Evolutionary conservation across 2,888 invertebrate genomes (phyloP).

Genomic region (Hermaeophaga mercurialis): DNA sequence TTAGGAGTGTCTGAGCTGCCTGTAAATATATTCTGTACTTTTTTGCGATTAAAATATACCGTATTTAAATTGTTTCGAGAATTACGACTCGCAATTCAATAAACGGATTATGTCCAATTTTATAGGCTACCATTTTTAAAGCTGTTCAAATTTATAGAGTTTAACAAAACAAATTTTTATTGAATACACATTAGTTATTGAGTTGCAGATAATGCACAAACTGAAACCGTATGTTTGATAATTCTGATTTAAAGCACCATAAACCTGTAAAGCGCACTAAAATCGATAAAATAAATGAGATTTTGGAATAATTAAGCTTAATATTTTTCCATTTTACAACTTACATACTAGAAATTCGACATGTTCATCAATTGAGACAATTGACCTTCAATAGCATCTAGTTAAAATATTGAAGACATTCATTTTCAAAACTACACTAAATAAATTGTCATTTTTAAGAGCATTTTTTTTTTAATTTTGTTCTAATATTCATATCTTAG

Average conservation of each 20-base stretch:
- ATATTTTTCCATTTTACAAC: no score
- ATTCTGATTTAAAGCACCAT: constrained; percentile 35
- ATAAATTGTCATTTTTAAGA: no score
- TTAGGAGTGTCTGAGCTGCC: no score
- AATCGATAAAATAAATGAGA: constrained; percentile 21
- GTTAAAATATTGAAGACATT: no score
- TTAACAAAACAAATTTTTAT: constrained; percentile 29
- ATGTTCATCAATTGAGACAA: no score
- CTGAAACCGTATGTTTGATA: constrained; percentile 33
- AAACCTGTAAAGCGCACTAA: constrained; percentile 38
- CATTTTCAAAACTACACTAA: no score
- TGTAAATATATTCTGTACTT: no score
- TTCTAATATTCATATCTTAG: no score
- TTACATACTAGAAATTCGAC: no score
- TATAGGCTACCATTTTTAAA: constrained; percentile 29
- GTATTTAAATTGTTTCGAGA: neutral
- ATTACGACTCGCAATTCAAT: constrained; percentile 22
- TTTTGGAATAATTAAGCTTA: neutral
- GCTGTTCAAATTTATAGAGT: constrained; percentile 37
- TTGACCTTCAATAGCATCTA: no score
- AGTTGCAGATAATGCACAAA: constrained; percentile 26
- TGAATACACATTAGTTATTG: constrained; percentile 15
- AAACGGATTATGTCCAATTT: constrained; percentile 19
- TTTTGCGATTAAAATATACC: no score
- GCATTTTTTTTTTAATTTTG: no score